A percentile compares a stretch with the other conserved stretches of the same genome.
Evolutionary conservation across 2,888 invertebrate species (phyloP).

Genomic region (Orthonevra nobilis): DNA sequence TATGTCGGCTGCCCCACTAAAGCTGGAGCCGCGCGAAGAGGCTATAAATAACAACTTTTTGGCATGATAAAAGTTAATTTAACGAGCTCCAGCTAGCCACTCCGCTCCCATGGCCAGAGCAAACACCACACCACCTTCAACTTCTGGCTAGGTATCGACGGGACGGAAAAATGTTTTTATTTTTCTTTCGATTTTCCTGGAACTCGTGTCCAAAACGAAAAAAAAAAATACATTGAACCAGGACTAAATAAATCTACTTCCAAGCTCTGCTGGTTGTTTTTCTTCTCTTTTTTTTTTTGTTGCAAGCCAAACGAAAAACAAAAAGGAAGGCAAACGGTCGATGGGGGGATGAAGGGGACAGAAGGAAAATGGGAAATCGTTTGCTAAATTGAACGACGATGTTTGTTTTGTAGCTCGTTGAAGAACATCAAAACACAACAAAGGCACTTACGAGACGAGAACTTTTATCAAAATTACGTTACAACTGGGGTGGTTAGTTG

Average conservation of each 20-base stretch:
- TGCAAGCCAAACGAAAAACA: slow-evolving; percentile 16
- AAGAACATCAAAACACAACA: slow-evolving; percentile 67
- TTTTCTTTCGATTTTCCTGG: slow-evolving; percentile 28
- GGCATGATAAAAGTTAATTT: slow-evolving; percentile 65
- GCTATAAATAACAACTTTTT: slow-evolving; percentile 66
- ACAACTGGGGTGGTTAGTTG: slow-evolving; percentile 24
- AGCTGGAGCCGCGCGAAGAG: slow-evolving; percentile 27
- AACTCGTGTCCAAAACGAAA: slow-evolving; percentile 16
- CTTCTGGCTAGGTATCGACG: slow-evolving; percentile 15
- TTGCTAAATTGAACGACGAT: slow-evolving; percentile 66
- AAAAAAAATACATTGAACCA: not conserved
- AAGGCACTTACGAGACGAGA: slow-evolving; percentile 65
- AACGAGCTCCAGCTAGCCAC: slow-evolving; percentile 52
- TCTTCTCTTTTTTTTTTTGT: slow-evolving; percentile 28
- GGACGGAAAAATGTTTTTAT: slow-evolving; percentile 11
- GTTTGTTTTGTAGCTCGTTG: slow-evolving; percentile 66
- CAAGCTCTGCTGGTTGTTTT: too few species aligned
- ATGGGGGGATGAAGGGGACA: not conserved
- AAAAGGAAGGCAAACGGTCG: not conserved
- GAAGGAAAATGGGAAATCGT: slow-evolving; percentile 54
- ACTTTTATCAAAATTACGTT: slow-evolving; percentile 68
- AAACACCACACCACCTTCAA: slow-evolving; percentile 9
- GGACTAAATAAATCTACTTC: slow-evolving; percentile 25
- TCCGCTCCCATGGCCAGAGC: slow-evolving; percentile 25
- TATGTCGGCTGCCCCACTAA: slow-evolving; percentile 32